A percentile compares a stretch with the other conserved stretches of the same genome.
These are phyloP conservation scores for Nansenia antarctica DNA, from an alignment of 2,113 vertebrate genomes.

Conservation along the genomic window DNA sequence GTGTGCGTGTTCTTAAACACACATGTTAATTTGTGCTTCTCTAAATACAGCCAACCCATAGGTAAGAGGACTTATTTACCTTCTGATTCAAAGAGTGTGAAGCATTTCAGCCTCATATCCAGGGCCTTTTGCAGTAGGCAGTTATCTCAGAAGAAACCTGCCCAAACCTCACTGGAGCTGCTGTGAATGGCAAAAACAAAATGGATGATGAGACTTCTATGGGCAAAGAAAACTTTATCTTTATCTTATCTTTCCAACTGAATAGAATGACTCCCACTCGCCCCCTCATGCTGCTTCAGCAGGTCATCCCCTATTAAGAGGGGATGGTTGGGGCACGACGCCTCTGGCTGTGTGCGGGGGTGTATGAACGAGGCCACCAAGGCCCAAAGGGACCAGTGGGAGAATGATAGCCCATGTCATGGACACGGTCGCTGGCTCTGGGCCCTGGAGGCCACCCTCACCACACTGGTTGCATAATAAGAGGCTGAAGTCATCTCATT, in stretches of 20 bases:
- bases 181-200: background rate
- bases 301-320: background rate
- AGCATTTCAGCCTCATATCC: background rate
- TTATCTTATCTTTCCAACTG: too few relatives aligned
- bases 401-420: slow-evolving; percentile 3
- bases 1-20: too few relatives aligned
- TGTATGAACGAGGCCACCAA: background rate
- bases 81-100: slow-evolving; percentile 11
- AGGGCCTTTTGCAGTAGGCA: background rate
- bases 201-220: too few relatives aligned
- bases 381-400: background rate
- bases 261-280: background rate
- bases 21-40: too few relatives aligned
- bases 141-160: background rate
- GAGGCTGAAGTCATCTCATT: slow-evolving; percentile 22
- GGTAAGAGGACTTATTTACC: background rate
- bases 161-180: background rate
- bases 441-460: slow-evolving; percentile 4
- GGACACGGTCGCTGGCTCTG: slow-evolving; percentile 6
- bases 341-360: background rate
- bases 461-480: slow-evolving; percentile 16
- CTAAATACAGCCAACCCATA: too few relatives aligned
- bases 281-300: background rate
- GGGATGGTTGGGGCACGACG: background rate
- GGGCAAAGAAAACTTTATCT: too few relatives aligned